Base-by-base conservation (phyloP, 2,113 vertebrate genomes). In the Chlamydotis undulata region DNA sequence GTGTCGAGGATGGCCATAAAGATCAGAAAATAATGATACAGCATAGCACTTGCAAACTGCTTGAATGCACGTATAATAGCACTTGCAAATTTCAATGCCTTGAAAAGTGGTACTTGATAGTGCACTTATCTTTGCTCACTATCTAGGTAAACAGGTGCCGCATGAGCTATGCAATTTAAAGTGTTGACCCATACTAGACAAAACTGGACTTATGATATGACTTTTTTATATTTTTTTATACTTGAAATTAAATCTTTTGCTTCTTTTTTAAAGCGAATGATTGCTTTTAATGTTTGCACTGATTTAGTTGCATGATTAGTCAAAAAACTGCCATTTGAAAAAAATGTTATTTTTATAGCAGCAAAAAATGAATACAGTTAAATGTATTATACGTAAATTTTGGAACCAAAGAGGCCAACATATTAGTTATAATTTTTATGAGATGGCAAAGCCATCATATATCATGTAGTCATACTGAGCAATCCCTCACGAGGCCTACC, bases 171-270 rank as follows among this genome's bases (percentile, higher is more conserved):
- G 99, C 99, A 99, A 99, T 99, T 99, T 99, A 99, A 98, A 99
- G 98, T 98, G 98, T 98, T 98, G 98, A 99, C 98, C 98, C 98
- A 98, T 98, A 98, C 98, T 98, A 98, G 98, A 98, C 92, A 92
- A 98, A 98, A 99, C 99, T 98, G 98, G 98, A 99, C 97, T 98
- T 95, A 97, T 96, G 97, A 97, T 97, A 98, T 97, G 98, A 98
- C 98, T 98, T 98, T 98, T 98, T 98, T 98, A 98, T 98, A 98
- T 98, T 98, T 98, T 98, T 99, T 99, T 99, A 99, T 99, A 99
- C 99, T 99, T 99, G 99, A 99, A 99, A 99, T 98, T 98, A 99
- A 99, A 99, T 99, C 99, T 98, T 99, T 99, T 99, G 99, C 99
- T 99, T 99, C 98, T 98, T 99, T 98, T 99, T 98, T 99, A 99